phyloP scores from a whole-genome alignment of 2,888 invertebrate species.

The Thysanoteuthis rhombus region DNA sequence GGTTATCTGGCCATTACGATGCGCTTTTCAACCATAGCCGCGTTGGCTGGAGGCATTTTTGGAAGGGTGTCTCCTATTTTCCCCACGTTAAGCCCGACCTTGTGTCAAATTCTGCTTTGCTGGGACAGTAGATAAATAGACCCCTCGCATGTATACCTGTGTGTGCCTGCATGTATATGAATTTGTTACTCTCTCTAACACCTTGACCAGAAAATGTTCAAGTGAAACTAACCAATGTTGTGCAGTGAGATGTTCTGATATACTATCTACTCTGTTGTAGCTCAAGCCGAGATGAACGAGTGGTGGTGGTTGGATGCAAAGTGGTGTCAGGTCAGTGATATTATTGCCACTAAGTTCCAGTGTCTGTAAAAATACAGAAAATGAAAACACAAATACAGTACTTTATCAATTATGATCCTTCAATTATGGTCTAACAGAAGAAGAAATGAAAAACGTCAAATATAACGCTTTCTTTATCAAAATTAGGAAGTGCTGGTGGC shows the following conservation, averaged over 20 bases:
- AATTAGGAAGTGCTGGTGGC: no score
- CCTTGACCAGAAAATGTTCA: neutral
- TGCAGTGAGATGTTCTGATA: neutral
- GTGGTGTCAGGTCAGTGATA: conserved; percentile 58
- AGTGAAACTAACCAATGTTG: neutral
- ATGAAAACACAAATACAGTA: neutral
- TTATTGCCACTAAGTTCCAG: conserved; percentile 65
- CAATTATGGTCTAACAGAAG: no score
- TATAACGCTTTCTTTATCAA: no score
- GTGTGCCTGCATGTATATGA: neutral
- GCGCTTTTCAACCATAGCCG: no score
- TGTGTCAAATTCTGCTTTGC: no score
- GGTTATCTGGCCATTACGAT: no score
- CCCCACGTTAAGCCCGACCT: no score
- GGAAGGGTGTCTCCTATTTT: no score
- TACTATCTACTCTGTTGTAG: conserved; percentile 49
- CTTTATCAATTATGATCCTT: no score
- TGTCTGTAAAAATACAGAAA: conserved; percentile 48
- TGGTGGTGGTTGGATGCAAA: conserved; percentile 59
- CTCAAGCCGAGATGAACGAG: conserved; percentile 65
- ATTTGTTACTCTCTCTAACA: neutral
- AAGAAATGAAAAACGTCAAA: no score
- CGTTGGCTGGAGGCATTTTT: no score
- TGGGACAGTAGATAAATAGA: neutral
- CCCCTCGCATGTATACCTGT: neutral